phyloP scores from a whole-genome alignment of 2,797 vertebrate genomes.

The Phylloscopus collybita region DNA sequence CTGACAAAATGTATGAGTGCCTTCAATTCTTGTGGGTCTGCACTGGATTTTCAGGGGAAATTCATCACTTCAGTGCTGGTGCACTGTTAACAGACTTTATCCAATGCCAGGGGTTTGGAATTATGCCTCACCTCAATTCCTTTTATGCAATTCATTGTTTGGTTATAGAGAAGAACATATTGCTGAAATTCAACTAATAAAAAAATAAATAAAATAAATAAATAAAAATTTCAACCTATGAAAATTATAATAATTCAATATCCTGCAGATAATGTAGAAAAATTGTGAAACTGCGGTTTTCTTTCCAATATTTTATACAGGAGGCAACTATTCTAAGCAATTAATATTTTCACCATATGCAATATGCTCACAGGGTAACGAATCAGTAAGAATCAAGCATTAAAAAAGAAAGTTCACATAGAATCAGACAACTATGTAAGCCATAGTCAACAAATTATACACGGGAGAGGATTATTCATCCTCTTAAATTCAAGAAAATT shows the following conservation, averaged over 20 bases:
- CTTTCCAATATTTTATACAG: conserved; percentile 7
- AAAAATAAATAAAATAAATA: too few relatives aligned
- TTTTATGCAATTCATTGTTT: background rate
- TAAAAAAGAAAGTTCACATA: background rate
- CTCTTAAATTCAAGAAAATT: background rate
- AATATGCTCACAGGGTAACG: background rate
- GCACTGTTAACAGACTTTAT: conserved; percentile 27
- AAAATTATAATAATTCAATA: conserved; percentile 46
- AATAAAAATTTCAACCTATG: too few relatives aligned
- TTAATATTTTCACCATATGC: conserved; percentile 31
- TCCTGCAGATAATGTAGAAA: background rate
- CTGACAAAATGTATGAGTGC: conserved; percentile 53
- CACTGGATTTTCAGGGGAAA: conserved; percentile 55
- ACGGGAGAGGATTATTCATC: background rate
- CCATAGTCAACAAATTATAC: background rate
- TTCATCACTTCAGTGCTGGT: background rate
- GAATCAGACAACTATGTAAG: background rate
- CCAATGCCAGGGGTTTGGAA: background rate
- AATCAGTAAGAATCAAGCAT: background rate
- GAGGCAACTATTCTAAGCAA: background rate
- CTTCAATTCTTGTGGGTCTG: conserved; percentile 13
- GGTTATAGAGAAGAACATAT: background rate
- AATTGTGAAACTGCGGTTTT: conserved; percentile 32
- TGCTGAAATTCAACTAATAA: conserved; percentile 26
- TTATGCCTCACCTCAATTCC: background rate